Evolutionary conservation across 2,888 invertebrate genomes (phyloP), one percentile per base, ranked within the genome.

Genomic region (Tetranychus piercei): DNA sequence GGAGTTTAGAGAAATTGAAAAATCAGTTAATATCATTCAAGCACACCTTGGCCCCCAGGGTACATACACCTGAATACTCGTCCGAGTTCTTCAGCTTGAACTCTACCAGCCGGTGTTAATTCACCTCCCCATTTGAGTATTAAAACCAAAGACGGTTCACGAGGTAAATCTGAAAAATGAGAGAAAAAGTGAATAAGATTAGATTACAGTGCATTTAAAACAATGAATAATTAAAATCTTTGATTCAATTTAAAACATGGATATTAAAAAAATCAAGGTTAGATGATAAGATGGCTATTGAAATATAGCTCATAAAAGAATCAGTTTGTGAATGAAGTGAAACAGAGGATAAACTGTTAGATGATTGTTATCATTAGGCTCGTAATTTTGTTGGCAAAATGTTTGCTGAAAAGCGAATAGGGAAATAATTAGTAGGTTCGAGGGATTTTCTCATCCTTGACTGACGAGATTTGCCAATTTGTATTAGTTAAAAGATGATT

Each of bases 101-200:
- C 91, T 78, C 94, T 88, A 4, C 99, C 99, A 1, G 96, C 96
- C 0, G 96, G 95, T 8, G 99, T 99, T 81, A 99, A 85, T 84
- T 99, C 99, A 71, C 99, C 99, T 77, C 99, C 99, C 99, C 99
- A 99, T 85, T 99, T 99, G 77, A 99, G 85, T 78, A 99, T 97
- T 79, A 99, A 85, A 74, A 99, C 92, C 77, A 99, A 85, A 0
- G 95, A 95, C 0, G 97, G 95, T 80, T 94, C 94, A 67, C 90
- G 89, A 4, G 90, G 89, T 76, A 87, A 87, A 83, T 94, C 92
- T 88, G 86, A 18, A 44, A 71, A 15, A 43, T 71, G 1, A 71
- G 6, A 34, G 18, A 43, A 15, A 71, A 44, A 71, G 4, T n/a
- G 18, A 11, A 20, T 5, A 69, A 5, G 22, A 22, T 69, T 23